Base-by-base conservation (phyloP, 2,797 vertebrate species). In the Epinephelus awoara region DNA sequence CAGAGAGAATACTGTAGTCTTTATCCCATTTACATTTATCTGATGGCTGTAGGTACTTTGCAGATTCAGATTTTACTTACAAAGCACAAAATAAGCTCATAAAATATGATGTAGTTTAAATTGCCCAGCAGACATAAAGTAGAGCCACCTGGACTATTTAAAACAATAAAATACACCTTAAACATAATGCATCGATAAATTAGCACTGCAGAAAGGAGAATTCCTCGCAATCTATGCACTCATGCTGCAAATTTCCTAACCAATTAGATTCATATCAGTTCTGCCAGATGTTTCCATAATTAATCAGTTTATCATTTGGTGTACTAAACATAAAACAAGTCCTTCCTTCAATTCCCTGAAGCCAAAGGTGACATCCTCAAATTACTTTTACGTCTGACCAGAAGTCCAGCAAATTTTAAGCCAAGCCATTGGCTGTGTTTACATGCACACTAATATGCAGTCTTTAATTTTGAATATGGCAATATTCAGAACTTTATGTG, bases 61-160 rank as follows among this genome's bases (percentile, higher is more conserved):
- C 29, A 61, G 29, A 44, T 56, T 49, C 58, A 38, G 18, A 58
- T 46, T 78, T 79, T 54, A 64, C 46, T 17, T 72, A 21, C 47
- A 34, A 54, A 84, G 59, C 50, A 52, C 77, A 58, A 66, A 69
- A 70, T 40, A 46, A 57, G 70, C 13, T 63, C 14, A 52, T 67
- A 55, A 77, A 56, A 50, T 59, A 50, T 70, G 17, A 74, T 46
- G 58, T 58, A 54, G 52, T 49, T 75, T 54, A 51, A 44, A 72
- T n/a, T 44, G 19, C 27, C 13, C 25, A 27, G 19, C 50, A 21
- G 63, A 42, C 46, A 23, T 54, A 27, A 65, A 61, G 40, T 40
- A 38, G 23, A 58, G 2, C 52, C 56, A 40, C 54, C n/a, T 23
- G 42, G 42, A 54, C 10, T 3, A 18, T 49, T 54, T 9, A n/a